Evolutionary conservation across 2,797 vertebrate species (phyloP), one percentile per base, ranked within the genome.

Genomic region (Pampus argenteus): DNA sequence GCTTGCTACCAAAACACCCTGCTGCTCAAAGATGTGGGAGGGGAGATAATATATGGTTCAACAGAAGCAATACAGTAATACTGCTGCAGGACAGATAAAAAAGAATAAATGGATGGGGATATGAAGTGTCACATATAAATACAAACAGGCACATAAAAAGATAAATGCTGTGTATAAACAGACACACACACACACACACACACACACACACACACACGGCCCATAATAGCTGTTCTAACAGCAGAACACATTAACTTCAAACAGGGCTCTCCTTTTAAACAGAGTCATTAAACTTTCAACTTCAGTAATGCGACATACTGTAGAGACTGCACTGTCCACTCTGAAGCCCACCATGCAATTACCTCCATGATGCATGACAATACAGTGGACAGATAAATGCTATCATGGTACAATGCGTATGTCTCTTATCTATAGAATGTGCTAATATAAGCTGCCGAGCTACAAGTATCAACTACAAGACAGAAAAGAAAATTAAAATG

Each of bases 61-160:
- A 66, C 77, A 68, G 64, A 72, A 69, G 83, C 79, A 80, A 71
- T 76, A 68, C 82, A 81, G 74, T 65, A 68, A 84, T 71, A 50
- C 77, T 60, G 70, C 73, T 69, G 64, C 18, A 40, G 66, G 67
- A 51, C 59, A 66, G 68, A 89, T 84, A 75, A 79, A 86, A 63
- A 44, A 69, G 45, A 84, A 88, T 84, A 79, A 88, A 88, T 86
- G 79, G 76, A 81, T 7, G 69, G 23, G 79, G 81, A 89, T 76
- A 85, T 81, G 74, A 87, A 78, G 75, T 83, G 86, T 84, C 88
- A 79, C 85, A 91, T 88, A 89, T 88, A 91, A 88, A 74, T 68
- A 85, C 79, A 88, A 88, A 85, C 87, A 69, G 81, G 68, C 85
- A 78, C 76, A 86, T 89, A 86, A 86, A 86, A 92, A 88, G 90